These are phyloP conservation scores for Pseudachorutes palmiensis DNA, from an alignment of 1,140 invertebrate species.

Conservation along the genomic window DNA sequence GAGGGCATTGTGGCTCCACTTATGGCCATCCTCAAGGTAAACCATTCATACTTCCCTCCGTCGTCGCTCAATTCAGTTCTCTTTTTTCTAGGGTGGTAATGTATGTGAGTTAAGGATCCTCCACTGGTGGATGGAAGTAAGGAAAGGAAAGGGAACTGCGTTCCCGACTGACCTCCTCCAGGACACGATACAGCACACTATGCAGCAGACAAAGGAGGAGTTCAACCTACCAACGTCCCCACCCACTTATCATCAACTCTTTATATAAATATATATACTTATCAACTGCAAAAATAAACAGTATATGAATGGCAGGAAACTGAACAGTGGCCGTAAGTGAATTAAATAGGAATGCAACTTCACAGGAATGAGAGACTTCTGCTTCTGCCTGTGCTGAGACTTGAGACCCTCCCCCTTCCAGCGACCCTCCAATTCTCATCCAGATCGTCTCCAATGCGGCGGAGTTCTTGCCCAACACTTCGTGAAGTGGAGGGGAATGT, in stretches of 20 bases:
- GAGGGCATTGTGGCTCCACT: slow-evolving; percentile 44
- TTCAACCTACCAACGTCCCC: not conserved
- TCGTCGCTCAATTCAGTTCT: no score
- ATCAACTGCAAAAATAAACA: not conserved
- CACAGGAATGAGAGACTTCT: not conserved
- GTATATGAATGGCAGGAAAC: not conserved
- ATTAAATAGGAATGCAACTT: not conserved
- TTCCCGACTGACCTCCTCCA: slow-evolving; percentile 14
- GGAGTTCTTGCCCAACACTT: slow-evolving; percentile 13
- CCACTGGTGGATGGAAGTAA: slow-evolving; percentile 20
- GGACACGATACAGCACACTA: not conserved
- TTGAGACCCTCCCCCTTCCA: not conserved
- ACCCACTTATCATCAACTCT: not conserved
- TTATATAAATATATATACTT: not conserved
- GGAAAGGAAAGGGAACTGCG: slow-evolving; percentile 4
- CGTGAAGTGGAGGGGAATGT: no score
- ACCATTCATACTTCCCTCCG: slow-evolving; percentile 1
- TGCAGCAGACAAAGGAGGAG: not conserved
- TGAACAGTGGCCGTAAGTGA: no score
- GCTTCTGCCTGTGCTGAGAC: not conserved
- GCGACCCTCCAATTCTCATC: not conserved
- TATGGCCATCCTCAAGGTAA: slow-evolving; percentile 32
- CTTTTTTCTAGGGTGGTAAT: no score
- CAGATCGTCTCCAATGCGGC: slow-evolving; percentile 22
- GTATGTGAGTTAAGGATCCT: slow-evolving; percentile 30